Conservation (phyloP, 2,113 vertebrate genomes). For the Paracanthobrama guichenoti region DNA sequence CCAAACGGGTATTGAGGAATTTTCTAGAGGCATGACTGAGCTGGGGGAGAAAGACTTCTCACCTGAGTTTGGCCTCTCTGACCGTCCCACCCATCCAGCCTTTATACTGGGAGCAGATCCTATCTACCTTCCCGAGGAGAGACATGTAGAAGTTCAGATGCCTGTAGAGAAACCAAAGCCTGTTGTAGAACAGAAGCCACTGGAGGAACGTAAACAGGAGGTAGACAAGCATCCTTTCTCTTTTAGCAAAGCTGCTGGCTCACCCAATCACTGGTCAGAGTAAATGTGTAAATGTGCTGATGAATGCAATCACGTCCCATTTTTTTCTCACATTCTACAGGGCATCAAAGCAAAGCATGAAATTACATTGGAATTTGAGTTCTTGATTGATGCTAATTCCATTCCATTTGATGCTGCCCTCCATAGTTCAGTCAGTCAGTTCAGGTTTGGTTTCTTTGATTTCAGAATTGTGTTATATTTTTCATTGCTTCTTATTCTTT, state of each 20-base stretch:
- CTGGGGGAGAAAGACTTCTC: conserved; percentile 83
- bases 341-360: conserved; percentile 56
- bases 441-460: conserved; percentile 58
- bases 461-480: conserved; percentile 46
- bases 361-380: conserved; percentile 57
- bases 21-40: conserved; percentile 91
- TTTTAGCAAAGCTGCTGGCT: conserved; percentile 6
- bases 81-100: conserved; percentile 60
- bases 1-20: conserved; percentile 93
- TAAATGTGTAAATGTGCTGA: conserved; percentile 43
- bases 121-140: conserved; percentile 55
- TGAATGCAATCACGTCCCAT: conserved; percentile 53
- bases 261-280: conserved; percentile 32
- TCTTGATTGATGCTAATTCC: conserved; percentile 60
- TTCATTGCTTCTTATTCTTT: conserved; percentile 52
- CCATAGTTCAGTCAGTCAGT: conserved; percentile 53
- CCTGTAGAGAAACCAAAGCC: conserved; percentile 44
- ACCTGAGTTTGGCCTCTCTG: conserved; percentile 84
- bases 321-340: conserved; percentile 54
- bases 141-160: conserved; percentile 43
- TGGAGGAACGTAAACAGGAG: conserved; percentile 57
- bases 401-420: conserved; percentile 57
- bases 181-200: conserved; percentile 46
- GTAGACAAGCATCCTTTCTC: conserved; percentile 49
- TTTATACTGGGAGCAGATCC: conserved; percentile 58